Evolutionary conservation across 1,140 invertebrate species (phyloP).

Genomic region (Hermatobates lingyangjiaoensis): DNA sequence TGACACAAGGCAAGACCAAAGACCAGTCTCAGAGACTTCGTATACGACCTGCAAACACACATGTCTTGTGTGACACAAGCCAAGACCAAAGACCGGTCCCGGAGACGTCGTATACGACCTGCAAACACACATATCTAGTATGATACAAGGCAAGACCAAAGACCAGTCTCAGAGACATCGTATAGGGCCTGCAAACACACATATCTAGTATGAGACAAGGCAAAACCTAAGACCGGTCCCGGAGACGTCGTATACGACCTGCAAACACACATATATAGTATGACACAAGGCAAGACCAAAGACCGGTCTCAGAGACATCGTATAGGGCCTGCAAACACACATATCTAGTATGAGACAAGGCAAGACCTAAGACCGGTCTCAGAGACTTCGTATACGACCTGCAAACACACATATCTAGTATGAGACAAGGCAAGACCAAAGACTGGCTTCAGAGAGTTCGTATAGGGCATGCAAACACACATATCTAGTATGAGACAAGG

Average conservation of each 20-base stretch:
- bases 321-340: constrained; percentile 83
- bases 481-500: too few species aligned
- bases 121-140: too few species aligned
- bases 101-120: constrained; percentile 71
- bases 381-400: constrained; percentile 71
- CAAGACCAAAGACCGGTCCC: constrained; percentile 85
- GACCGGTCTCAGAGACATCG: constrained; percentile 81
- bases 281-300: constrained; percentile 83
- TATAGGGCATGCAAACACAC: constrained; percentile 65
- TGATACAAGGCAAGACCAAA: constrained; percentile 83
- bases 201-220: too few species aligned
- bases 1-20: constrained; percentile 86
- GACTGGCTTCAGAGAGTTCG: constrained; percentile 78
- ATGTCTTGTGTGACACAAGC: too few species aligned
- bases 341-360: constrained; percentile 64
- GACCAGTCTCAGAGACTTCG: too few species aligned
- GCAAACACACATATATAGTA: too few species aligned
- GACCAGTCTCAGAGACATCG: constrained; percentile 76
- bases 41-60: too few species aligned
- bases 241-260: constrained; percentile 71
- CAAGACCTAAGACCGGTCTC: constrained; percentile 86
- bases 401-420: too few species aligned
- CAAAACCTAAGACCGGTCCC: constrained; percentile 85
- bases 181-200: constrained; percentile 65
- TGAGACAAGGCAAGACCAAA: constrained; percentile 82